Percentiles rank a stretch among this genome's conserved stretches.
phyloP scores from a whole-genome alignment of 2,888 invertebrate species.

The Atherix ibis region DNA sequence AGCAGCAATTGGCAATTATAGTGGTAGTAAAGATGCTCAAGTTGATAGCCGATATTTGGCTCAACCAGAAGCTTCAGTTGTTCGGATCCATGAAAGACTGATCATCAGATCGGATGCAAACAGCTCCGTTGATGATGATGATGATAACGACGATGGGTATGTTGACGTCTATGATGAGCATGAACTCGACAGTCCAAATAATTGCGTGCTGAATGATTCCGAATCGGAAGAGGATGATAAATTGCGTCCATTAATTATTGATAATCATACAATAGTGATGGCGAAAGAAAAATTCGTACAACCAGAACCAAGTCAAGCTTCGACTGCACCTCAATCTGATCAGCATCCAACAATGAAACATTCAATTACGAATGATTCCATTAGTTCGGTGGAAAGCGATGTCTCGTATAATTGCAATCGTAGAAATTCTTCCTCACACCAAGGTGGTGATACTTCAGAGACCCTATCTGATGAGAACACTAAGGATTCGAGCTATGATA shows the following conservation, averaged over 20 bases:
- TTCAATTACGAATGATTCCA: constrained; percentile 41
- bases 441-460: constrained; percentile 15
- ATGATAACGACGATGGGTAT: constrained; percentile 1
- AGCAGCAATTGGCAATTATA: background rate
- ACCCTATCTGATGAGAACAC: constrained; percentile 31
- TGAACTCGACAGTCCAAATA: constrained; percentile 18
- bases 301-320: constrained; percentile 15
- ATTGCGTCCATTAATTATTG: constrained; percentile 29
- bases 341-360: constrained; percentile 23
- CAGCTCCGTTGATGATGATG: constrained; percentile 3
- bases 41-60: constrained; percentile 8
- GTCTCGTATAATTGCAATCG: constrained; percentile 9
- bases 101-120: constrained; percentile 23
- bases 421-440: constrained; percentile 2
- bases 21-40: constrained; percentile 1
- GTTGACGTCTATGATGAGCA: background rate
- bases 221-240: constrained; percentile 29
- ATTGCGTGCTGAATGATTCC: constrained; percentile 25
- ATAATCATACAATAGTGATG: constrained; percentile 28
- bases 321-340: too few species aligned
- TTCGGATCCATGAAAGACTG: constrained; percentile 18
- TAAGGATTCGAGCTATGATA: constrained; percentile 38
- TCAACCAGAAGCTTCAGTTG: constrained; percentile 14
- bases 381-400: constrained; percentile 45
- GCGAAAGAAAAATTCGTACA: constrained; percentile 25